Conservation (phyloP, 1,140 invertebrate genomes). For the Calosoma granatense region DNA sequence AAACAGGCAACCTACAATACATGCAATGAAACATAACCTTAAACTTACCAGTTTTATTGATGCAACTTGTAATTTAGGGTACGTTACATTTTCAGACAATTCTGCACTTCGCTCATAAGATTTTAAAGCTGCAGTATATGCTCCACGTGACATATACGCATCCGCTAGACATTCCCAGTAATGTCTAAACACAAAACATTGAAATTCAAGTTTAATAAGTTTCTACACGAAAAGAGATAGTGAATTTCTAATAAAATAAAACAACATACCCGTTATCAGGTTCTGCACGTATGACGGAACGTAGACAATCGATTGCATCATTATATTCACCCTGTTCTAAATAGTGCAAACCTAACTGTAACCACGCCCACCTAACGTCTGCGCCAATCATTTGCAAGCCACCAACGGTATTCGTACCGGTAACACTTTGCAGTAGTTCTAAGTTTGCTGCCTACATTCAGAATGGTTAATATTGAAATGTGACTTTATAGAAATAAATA, state of each 20-base stretch:
- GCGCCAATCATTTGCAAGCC: slow-evolving; percentile 25
- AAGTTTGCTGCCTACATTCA: slow-evolving; percentile 62
- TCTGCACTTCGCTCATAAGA: slow-evolving; percentile 69
- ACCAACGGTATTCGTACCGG: slow-evolving; percentile 31
- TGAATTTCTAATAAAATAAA: too few relatives aligned
- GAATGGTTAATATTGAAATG: too few relatives aligned
- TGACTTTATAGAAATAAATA: slow-evolving; percentile 14
- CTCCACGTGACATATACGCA: slow-evolving; percentile 73
- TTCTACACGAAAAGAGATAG: background rate
- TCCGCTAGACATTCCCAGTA: slow-evolving; percentile 82
- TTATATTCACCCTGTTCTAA: slow-evolving; percentile 57
- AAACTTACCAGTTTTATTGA: slow-evolving; percentile 55
- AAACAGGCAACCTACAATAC: background rate
- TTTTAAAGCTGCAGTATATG: slow-evolving; percentile 72
- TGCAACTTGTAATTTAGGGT: slow-evolving; percentile 72
- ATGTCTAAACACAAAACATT: slow-evolving; percentile 38
- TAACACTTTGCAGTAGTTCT: slow-evolving; percentile 51
- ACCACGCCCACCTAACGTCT: slow-evolving; percentile 65
- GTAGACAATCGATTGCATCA: slow-evolving; percentile 63
- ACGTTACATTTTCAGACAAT: slow-evolving; percentile 53
- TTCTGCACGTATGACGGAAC: slow-evolving; percentile 64
- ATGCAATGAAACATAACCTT: slow-evolving; percentile 8
- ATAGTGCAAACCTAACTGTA: slow-evolving; percentile 68
- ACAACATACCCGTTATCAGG: slow-evolving; percentile 49
- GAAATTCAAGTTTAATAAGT: background rate